phyloP scores from a whole-genome alignment of 2,113 vertebrate species.

The Podarcis raffonei region DNA sequence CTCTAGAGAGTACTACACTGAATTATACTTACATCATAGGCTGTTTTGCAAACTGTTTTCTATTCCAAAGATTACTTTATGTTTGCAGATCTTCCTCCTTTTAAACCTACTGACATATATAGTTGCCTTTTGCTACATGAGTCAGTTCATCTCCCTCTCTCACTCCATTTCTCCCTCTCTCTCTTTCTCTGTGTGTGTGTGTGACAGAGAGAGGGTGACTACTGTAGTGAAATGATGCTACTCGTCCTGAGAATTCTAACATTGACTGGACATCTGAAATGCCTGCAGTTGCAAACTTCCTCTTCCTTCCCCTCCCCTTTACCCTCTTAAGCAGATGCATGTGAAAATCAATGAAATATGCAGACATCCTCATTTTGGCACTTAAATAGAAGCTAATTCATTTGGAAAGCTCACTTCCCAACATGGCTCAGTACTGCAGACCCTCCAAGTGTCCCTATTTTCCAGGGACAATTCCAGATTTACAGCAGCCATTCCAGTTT shows the following conservation, averaged over 20 bases:
- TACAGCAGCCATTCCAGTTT: too few relatives aligned
- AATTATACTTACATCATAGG: not conserved
- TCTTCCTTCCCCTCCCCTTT: not conserved
- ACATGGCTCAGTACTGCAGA: too few relatives aligned
- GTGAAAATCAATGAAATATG: not conserved
- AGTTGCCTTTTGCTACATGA: not conserved
- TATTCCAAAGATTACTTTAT: not conserved
- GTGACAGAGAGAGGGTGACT: too few relatives aligned
- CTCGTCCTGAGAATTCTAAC: not conserved
- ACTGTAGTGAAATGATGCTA: too few relatives aligned
- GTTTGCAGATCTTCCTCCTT: not conserved
- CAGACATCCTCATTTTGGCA: not conserved
- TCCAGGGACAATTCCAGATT: too few relatives aligned
- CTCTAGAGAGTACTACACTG: not conserved
- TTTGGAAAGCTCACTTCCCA: not conserved
- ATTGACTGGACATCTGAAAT: not conserved
- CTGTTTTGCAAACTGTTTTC: not conserved
- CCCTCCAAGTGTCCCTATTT: too few relatives aligned
- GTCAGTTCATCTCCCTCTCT: not conserved
- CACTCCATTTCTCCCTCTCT: not conserved
- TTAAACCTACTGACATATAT: not conserved
- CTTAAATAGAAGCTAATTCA: not conserved
- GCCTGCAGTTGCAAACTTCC: not conserved
- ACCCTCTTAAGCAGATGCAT: not conserved
- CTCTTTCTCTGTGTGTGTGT: not conserved